Percentiles rank a stretch among this genome's conserved stretches.
phyloP scores from a whole-genome alignment of 2,797 vertebrate genomes.

The Caiman crocodilus region DNA sequence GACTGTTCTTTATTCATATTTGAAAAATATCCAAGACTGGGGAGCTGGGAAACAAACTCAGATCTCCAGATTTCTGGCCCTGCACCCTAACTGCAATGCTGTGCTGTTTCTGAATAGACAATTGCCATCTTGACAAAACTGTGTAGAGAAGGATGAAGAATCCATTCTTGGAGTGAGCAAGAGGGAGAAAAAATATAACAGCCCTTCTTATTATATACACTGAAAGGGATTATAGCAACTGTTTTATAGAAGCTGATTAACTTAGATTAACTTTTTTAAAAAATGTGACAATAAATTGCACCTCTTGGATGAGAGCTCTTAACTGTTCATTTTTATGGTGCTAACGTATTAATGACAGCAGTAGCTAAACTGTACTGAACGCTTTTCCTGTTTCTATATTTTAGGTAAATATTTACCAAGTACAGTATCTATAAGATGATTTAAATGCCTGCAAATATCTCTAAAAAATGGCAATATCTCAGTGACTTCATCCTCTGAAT shows the following conservation, averaged over 20 bases:
- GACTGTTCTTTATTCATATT: neutral
- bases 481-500: neutral
- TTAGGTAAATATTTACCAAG: neutral
- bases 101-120: neutral
- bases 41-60: neutral
- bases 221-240: neutral
- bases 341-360: conserved; percentile 1
- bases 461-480: neutral
- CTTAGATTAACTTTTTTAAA: neutral
- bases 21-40: neutral
- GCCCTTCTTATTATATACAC: neutral
- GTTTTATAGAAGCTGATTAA: neutral
- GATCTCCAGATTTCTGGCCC: neutral
- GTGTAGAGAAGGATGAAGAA: neutral
- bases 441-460: neutral
- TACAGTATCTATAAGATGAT: neutral
- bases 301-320: neutral
- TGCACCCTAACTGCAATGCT: too few relatives aligned
- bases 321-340: neutral
- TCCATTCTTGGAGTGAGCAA: neutral
- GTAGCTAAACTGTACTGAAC: neutral
- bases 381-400: neutral
- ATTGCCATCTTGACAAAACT: neutral
- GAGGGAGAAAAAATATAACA: neutral
- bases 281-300: neutral